Evolutionary conservation across 2,797 vertebrate species (phyloP).

Genomic region (Acrossocheilus fasciatus): DNA sequence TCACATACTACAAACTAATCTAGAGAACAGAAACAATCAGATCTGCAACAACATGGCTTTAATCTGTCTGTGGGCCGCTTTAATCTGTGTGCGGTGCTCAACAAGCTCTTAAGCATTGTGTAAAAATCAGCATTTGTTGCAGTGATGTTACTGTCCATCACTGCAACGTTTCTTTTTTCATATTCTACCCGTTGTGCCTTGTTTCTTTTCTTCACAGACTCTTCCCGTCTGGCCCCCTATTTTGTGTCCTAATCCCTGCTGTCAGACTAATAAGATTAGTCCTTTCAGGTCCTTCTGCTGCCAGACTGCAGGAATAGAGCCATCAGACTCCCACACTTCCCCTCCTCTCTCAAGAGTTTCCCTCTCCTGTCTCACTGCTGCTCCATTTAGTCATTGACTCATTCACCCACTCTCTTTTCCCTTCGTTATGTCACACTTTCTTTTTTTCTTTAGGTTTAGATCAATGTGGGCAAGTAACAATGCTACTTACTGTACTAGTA

Average conservation of each 20-base stretch:
- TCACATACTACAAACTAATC: constrained; percentile 29
- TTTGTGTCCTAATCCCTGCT: constrained; percentile 71
- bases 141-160: not conserved
- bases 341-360: constrained; percentile 38
- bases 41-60: not conserved
- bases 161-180: not conserved
- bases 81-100: not conserved
- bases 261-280: constrained; percentile 76
- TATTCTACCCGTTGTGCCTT: constrained; percentile 5
- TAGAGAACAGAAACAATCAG: not conserved
- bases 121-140: not conserved
- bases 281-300: constrained; percentile 59
- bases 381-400: constrained; percentile 12
- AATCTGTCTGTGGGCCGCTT: not conserved
- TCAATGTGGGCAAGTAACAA: not conserved
- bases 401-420: constrained; percentile 16
- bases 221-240: constrained; percentile 69
- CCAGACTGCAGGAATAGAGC: constrained; percentile 64
- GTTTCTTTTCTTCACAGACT: constrained; percentile 30
- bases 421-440: not conserved
- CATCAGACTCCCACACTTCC: constrained; percentile 46
- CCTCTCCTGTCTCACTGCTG: not conserved
- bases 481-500: too few species aligned
- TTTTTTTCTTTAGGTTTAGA: not conserved
- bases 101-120: not conserved